Evolutionary conservation across 1,140 invertebrate species (phyloP).

Genomic region (Papilio dardanus): DNA sequence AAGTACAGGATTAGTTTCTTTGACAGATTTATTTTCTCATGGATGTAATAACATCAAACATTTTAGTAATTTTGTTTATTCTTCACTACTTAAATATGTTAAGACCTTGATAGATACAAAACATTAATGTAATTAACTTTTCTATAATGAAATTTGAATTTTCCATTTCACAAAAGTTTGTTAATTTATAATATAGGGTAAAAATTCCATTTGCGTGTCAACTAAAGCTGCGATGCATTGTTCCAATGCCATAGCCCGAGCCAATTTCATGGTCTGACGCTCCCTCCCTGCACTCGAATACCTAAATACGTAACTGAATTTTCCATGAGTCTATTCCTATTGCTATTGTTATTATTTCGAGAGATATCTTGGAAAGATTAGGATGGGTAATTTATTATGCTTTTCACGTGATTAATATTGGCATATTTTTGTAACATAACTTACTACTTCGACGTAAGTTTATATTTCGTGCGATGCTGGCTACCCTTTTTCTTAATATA

Average conservation of each 20-base stretch:
- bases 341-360: slow-evolving; percentile 39
- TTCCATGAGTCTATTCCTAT: slow-evolving; percentile 34
- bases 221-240: slow-evolving; percentile 64
- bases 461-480: too few relatives aligned
- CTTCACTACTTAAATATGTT: too few relatives aligned
- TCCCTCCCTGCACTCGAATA: slow-evolving; percentile 60
- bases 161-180: slow-evolving; percentile 39
- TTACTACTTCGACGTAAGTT: too few relatives aligned
- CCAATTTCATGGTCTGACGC: slow-evolving; percentile 80
- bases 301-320: slow-evolving; percentile 55
- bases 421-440: too few relatives aligned
- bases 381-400: not conserved
- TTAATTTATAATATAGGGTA: slow-evolving; percentile 57
- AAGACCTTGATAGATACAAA: not conserved
- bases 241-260: slow-evolving; percentile 59
- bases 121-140: not conserved
- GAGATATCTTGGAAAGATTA: slow-evolving; percentile 1
- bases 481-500: not conserved
- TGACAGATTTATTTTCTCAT: too few relatives aligned
- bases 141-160: slow-evolving; percentile 33
- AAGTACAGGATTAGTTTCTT: too few relatives aligned
- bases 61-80: too few relatives aligned
- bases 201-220: slow-evolving; percentile 60
- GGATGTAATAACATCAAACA: too few relatives aligned
- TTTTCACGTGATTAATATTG: too few relatives aligned